Evolutionary conservation across 2,888 invertebrate genomes (phyloP), one percentile per base, ranked within the genome.

Genomic region (Eudemis profundana): DNA sequence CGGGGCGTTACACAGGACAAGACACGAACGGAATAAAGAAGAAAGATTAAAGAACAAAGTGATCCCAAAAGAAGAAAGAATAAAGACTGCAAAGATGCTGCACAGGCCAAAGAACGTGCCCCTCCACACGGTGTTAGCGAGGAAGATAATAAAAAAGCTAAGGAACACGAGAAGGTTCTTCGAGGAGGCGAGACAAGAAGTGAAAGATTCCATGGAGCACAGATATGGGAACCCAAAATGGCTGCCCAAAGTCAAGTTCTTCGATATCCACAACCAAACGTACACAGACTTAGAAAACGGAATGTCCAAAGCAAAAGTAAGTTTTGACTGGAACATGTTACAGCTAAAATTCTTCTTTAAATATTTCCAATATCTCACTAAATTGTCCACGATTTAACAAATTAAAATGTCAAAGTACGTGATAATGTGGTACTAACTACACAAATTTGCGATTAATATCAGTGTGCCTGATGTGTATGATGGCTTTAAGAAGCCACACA

Each of bases 181-280:
- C 69, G 84, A 81, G 49, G 84, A 86, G 15, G 83, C 87, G 56
- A 73, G 82, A 61, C 79, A 74, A 69, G 75, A 81, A 17, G 73
- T 90, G 17, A 88, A 83, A 60, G 88, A 89, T 64, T 84, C 85
- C 12, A 80, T 76, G 46, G 85, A 85, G 60, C 87, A 87, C 72
- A 80, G 86, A 60, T 84, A 86, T 50, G 89, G 90, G 5, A 90
- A 86, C 84, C 87, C 90, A 1, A 75, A 68, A 54, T 91, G 91
- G 91, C 70, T 92, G 67, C 92, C 92, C 8, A 81, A 86, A 17
- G 87, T 88, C 60, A 92, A 88, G 74, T 92, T 91, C 68, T 86
- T 90, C 56, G 85, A 85, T 47, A 87, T 92, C 50, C 88, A 89
- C 72, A 85, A 83, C 72, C 85, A 82, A 72, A 83, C 83, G 69